Percentiles rank a stretch among this genome's conserved stretches.
phyloP scores from a whole-genome alignment of 2,888 invertebrate species.

The Disparrhopalites patrizii region DNA sequence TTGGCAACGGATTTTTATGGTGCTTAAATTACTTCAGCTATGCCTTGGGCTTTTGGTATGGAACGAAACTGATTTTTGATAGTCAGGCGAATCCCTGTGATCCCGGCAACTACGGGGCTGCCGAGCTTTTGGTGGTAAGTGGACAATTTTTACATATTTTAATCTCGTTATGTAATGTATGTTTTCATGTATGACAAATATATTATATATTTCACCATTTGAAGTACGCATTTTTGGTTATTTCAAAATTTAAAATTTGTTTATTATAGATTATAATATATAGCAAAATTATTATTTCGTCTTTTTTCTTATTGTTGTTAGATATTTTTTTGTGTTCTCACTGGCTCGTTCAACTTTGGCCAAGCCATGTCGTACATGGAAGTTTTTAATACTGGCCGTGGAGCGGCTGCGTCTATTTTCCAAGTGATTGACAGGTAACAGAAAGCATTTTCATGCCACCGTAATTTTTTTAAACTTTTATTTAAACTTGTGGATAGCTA shows the following conservation, averaged over 20 bases:
- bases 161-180: too few relatives aligned
- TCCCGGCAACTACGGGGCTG: constrained; percentile 10
- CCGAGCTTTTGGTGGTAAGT: constrained; percentile 9
- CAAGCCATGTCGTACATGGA: constrained; percentile 11
- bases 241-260: too few relatives aligned
- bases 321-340: constrained; percentile 18
- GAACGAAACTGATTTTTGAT: constrained; percentile 17
- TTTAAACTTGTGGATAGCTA: too few relatives aligned
- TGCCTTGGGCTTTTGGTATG: constrained; percentile 63
- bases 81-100: constrained; percentile 50
- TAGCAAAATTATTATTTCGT: too few relatives aligned
- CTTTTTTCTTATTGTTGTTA: too few relatives aligned
- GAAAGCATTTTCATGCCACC: too few relatives aligned
- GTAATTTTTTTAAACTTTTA: too few relatives aligned
- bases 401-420: constrained; percentile 17
- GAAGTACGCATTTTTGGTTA: too few relatives aligned
- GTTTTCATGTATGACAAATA: too few relatives aligned
- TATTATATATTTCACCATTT: too few relatives aligned
- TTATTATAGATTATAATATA: too few relatives aligned
- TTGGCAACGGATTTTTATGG: constrained; percentile 62
- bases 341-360: constrained; percentile 9
- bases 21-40: constrained; percentile 72
- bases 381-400: constrained; percentile 10
- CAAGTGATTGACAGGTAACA: constrained; percentile 9
- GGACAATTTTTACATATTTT: too few relatives aligned